A percentile compares a stretch with the other conserved stretches of the same genome.
Evolutionary conservation across 2,113 vertebrate species (phyloP).

Genomic region (Turnix velox): DNA sequence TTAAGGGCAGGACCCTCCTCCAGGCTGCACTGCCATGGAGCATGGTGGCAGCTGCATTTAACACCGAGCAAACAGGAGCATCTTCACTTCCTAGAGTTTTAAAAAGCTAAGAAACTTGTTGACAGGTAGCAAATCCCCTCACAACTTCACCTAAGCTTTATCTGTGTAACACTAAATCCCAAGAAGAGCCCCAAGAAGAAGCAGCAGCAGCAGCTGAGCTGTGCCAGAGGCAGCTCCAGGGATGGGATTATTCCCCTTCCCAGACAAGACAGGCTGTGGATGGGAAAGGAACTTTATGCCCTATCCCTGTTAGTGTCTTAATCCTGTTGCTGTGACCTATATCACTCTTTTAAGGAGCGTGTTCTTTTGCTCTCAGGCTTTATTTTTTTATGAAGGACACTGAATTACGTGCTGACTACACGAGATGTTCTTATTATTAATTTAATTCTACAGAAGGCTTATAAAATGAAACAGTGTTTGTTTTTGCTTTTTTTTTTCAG

Average conservation of each 20-base stretch:
- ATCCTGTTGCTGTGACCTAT: not conserved
- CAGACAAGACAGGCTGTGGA: not conserved
- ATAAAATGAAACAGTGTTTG: not conserved
- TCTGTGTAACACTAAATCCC: not conserved
- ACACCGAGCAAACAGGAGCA: not conserved
- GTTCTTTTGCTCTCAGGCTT: rapidly evolving
- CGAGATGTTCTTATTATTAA: not conserved
- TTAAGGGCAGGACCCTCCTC: not conserved
- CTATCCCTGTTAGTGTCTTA: not conserved
- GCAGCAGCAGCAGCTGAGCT: not conserved
- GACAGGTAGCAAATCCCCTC: not conserved
- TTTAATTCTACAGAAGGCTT: not conserved
- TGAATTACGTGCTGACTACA: not conserved
- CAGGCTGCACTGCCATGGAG: not conserved
- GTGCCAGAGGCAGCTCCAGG: rapidly evolving
- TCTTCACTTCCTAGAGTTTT: not conserved
- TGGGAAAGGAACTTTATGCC: not conserved
- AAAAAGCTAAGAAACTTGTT: not conserved
- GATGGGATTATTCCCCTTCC: not conserved
- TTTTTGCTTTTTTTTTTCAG: too few species aligned
- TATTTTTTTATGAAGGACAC: not conserved
- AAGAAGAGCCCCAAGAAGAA: not conserved
- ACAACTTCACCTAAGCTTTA: not conserved
- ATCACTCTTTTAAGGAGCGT: not conserved
- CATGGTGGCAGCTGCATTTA: not conserved